A percentile compares a stretch with the other conserved stretches of the same genome.
These are phyloP conservation scores for Orgyia antiqua DNA, from an alignment of 2,888 invertebrate species.

Conservation along the genomic window DNA sequence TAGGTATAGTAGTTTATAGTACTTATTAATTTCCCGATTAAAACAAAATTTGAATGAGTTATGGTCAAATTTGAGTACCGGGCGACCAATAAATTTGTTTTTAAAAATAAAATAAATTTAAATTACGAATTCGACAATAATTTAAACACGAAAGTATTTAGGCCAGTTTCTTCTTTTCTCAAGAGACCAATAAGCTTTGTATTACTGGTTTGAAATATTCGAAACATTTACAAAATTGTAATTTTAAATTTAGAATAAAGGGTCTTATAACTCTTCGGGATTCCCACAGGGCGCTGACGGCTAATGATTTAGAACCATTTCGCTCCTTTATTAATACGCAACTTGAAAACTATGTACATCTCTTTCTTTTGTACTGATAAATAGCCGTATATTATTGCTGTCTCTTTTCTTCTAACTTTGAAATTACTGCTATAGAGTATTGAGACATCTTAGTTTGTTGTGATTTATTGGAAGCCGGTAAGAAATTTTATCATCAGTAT, in stretches of 20 bases:
- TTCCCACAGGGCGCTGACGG: constrained; percentile 76
- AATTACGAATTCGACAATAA: not conserved
- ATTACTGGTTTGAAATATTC: constrained; percentile 58
- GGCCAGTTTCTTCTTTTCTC: constrained; percentile 35
- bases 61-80: too few species aligned
- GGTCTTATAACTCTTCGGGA: constrained; percentile 71
- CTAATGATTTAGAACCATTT: constrained; percentile 69
- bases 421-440: constrained; percentile 58
- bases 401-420: constrained; percentile 42
- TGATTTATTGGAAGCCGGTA: constrained; percentile 61
- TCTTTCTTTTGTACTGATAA: constrained; percentile 35
- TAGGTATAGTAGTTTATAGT: too few species aligned
- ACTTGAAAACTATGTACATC: constrained; percentile 40
- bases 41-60: too few species aligned
- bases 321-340: constrained; percentile 70
- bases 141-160: constrained; percentile 12
- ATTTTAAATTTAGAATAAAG: constrained; percentile 78
- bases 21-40: too few species aligned
- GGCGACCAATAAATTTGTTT: too few species aligned
- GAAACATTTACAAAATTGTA: constrained; percentile 69
- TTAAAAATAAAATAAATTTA: not conserved
- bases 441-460: constrained; percentile 66
- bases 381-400: constrained; percentile 12
- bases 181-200: constrained; percentile 48
- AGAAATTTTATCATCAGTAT: constrained; percentile 70